Evolutionary conservation across 2,113 vertebrate genomes (phyloP).

Genomic region (Centropus unirufus): DNA sequence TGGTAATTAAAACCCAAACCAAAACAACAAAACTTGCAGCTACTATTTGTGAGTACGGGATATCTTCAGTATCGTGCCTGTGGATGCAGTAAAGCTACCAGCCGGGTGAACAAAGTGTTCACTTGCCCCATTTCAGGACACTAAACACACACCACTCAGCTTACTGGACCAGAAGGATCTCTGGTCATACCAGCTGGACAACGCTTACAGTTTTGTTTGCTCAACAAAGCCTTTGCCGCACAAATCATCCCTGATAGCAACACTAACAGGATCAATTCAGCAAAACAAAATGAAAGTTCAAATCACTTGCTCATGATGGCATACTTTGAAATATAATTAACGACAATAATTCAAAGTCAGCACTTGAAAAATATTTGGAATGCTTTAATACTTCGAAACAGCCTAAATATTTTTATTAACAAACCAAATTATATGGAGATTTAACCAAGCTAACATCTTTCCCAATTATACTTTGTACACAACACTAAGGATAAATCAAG

Average conservation of each 20-base stretch:
- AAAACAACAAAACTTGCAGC: neutral
- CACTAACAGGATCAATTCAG: neutral
- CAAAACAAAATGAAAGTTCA: slow-evolving; percentile 7
- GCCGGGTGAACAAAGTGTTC: neutral
- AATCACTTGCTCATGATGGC: neutral
- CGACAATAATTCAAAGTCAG: slow-evolving; percentile 12
- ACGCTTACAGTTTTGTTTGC: neutral
- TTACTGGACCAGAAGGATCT: neutral
- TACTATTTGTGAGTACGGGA: neutral
- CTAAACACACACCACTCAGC: neutral
- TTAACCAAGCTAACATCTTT: neutral
- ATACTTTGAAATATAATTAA: neutral
- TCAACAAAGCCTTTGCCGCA: neutral
- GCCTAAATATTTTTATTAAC: neutral
- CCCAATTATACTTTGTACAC: neutral
- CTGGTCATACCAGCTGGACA: neutral
- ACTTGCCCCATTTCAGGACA: neutral
- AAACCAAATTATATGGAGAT: neutral
- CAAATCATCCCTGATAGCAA: neutral
- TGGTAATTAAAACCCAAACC: neutral
- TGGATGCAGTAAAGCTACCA: neutral
- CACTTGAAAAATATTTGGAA: neutral
- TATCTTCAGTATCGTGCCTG: neutral
- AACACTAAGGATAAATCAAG: neutral
- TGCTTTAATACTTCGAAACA: neutral